phyloP scores from a whole-genome alignment of 2,113 vertebrate species.

The Cinclus cinclus region DNA sequence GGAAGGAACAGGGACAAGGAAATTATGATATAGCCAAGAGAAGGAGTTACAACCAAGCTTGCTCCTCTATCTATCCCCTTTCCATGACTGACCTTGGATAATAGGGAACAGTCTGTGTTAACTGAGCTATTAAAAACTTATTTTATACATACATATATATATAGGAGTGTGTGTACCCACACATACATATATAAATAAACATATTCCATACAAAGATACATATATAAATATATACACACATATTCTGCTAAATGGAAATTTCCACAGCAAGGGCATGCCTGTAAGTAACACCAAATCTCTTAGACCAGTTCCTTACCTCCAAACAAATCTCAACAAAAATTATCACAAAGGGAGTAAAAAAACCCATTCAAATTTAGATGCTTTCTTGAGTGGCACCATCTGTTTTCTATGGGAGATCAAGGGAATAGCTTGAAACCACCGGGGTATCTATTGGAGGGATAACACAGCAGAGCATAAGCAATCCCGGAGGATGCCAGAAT shows the following conservation, averaged over 20 bases:
- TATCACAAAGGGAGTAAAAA: background rate
- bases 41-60: background rate
- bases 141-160: background rate
- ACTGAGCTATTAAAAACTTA: background rate
- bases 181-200: background rate
- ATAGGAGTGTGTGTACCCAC: background rate
- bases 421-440: background rate
- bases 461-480: background rate
- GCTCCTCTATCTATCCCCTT: background rate
- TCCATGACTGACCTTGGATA: background rate
- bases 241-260: background rate
- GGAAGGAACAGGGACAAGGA: background rate
- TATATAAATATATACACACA: too few relatives aligned
- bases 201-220: background rate
- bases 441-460: background rate
- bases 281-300: background rate
- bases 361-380: background rate
- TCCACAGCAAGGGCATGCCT: background rate
- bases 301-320: background rate
- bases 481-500: background rate
- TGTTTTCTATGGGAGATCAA: background rate
- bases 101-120: background rate
- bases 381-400: background rate
- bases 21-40: background rate
- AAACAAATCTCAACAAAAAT: background rate